Conservation (phyloP, 2,888 invertebrate species). For the Agonopterix heracliana region DNA sequence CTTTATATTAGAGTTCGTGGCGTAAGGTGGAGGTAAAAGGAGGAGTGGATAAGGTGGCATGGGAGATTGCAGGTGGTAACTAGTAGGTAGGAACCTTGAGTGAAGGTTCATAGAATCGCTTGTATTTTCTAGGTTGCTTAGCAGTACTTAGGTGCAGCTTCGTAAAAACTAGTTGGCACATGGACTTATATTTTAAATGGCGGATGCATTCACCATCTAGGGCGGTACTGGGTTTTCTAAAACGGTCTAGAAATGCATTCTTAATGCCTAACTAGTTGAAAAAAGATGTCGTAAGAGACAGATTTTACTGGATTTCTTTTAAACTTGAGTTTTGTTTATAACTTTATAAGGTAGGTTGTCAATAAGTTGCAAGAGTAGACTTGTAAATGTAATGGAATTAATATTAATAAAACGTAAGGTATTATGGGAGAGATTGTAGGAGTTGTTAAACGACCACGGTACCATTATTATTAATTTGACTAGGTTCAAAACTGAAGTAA, state of each 20-base stretch:
- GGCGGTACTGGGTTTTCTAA: constrained; percentile 51
- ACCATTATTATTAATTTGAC: too few relatives aligned
- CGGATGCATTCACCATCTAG: constrained; percentile 58
- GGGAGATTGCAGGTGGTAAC: constrained; percentile 3
- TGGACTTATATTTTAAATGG: constrained; percentile 53
- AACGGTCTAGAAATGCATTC: constrained; percentile 49
- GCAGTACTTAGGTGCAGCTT: constrained; percentile 36
- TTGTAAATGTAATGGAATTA: too few relatives aligned
- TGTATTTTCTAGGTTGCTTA: constrained; percentile 62
- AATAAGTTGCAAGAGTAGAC: too few relatives aligned
- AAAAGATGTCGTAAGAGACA: constrained; percentile 21
- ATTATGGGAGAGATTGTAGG: too few relatives aligned
- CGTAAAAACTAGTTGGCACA: constrained; percentile 57
- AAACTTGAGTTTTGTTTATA: constrained; percentile 5
- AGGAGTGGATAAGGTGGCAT: constrained; percentile 21
- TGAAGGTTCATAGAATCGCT: constrained; percentile 52
- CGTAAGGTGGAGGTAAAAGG: background rate
- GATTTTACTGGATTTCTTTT: constrained; percentile 13
- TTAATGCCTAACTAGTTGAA: constrained; percentile 20
- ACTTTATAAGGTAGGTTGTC: constrained; percentile 2
- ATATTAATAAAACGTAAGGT: too few relatives aligned
- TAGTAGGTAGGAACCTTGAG: constrained; percentile 10
- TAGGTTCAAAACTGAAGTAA: too few relatives aligned
- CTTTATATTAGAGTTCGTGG: background rate
- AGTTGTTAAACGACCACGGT: too few relatives aligned